Base-by-base conservation (phyloP, 2,888 invertebrate species). In the Epirrita christyi region DNA sequence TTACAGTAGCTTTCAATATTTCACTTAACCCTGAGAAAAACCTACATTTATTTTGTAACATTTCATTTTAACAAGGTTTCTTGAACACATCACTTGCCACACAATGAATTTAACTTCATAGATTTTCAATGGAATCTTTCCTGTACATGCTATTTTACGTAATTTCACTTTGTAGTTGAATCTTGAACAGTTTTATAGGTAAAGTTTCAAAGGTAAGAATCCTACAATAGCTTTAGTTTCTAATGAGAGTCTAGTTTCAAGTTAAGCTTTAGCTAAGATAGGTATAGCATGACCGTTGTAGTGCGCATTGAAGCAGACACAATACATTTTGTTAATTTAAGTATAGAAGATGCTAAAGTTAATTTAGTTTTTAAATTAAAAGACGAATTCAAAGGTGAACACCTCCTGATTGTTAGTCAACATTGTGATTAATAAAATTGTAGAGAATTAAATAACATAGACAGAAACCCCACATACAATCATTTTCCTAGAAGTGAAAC, bases 241-340 rank as follows among this genome's bases (percentile, higher is more conserved):
- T 52, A 45, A 45, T 32, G 52, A 52, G 52, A 52, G 34, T 38
- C 40, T 38, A 38, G 38, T 38, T 38, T 38, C 38, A 14, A 14
- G 14, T 6, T 38, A 38, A 6, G 13, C 38, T 13, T 36, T 36
- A 36, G 36, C 10, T 7, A 14, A 38, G 6, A 10, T 6, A 6
- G 10, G 38, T n/a, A 32, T 32, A 32, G 32, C 32, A 32, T 9
- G 8, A 32, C 9, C 32, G n/a, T n/a, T n/a, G n/a, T 32, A 8
- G 7, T 32, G 7, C 7, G 32, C 32, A 5, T 14, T 14, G 8
- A 10, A 9, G 6, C 7, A 32, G 7, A 9, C 32, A 36, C 11
- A 11, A 3, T 10, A 21, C 10, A 11, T 36, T 11, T 11, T 36
- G 36, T n/a, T 11, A 21, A 21, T 21, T 21, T 21, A 21, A 21